Percentiles rank a stretch among this genome's conserved stretches.
Evolutionary conservation across 2,797 vertebrate genomes (phyloP).

Genomic region (Sphaeramia orbicularis): DNA sequence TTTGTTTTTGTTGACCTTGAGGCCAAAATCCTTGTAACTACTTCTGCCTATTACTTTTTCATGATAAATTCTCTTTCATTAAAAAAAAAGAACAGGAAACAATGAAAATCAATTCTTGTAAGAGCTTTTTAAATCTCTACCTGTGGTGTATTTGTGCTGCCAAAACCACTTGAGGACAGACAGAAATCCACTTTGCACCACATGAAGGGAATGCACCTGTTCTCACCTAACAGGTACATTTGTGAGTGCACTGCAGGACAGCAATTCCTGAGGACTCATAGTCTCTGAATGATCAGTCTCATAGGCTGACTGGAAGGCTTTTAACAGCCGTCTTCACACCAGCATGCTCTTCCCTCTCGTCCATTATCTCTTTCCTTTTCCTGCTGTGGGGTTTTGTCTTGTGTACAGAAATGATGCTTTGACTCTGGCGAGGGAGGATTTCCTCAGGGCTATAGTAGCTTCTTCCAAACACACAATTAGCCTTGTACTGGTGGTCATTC

Average conservation of each 20-base stretch:
- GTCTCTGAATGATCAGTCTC: constrained; percentile 42
- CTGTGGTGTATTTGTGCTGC: constrained; percentile 10
- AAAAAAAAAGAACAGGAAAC: constrained; percentile 1
- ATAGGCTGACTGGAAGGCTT: constrained; percentile 45
- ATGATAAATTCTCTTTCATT: too few species aligned
- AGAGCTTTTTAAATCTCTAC: constrained; percentile 13
- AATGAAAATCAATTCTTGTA: constrained; percentile 14
- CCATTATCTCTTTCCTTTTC: constrained; percentile 81
- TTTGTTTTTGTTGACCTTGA: constrained; percentile 48
- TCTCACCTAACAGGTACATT: constrained; percentile 56
- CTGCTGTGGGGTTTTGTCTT: constrained; percentile 75
- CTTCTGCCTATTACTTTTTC: constrained; percentile 49
- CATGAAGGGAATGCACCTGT: constrained; percentile 56
- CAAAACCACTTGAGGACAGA: constrained; percentile 19
- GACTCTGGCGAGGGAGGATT: constrained; percentile 80
- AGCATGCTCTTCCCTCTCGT: constrained; percentile 69
- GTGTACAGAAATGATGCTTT: constrained; percentile 72
- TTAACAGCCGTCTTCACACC: constrained; percentile 80
- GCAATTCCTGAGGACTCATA: constrained; percentile 19
- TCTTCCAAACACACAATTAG: constrained; percentile 73
- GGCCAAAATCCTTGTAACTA: constrained; percentile 43
- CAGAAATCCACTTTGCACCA: background rate
- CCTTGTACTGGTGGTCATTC: constrained; percentile 53
- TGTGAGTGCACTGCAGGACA: constrained; percentile 41
- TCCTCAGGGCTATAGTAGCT: constrained; percentile 76